Evolutionary conservation across 2,797 vertebrate species (phyloP).

Genomic region (Hydrophis major): DNA sequence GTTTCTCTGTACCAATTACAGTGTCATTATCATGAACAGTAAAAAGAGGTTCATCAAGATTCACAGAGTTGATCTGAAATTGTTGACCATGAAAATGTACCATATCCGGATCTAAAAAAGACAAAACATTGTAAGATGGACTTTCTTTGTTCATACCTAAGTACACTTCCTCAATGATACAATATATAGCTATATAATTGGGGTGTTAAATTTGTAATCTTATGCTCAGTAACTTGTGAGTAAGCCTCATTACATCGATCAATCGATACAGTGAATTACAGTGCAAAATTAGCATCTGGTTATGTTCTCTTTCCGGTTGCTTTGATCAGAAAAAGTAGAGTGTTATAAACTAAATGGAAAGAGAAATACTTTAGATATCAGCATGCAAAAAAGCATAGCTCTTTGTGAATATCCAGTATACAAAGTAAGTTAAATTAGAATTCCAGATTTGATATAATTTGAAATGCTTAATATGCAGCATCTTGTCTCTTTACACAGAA

Average conservation of each 20-base stretch:
- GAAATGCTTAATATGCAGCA: neutral
- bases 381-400: neutral
- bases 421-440: neutral
- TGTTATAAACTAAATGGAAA: neutral
- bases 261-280: neutral
- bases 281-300: neutral
- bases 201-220: neutral
- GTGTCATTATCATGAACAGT: slow-evolving; percentile 82
- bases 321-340: neutral
- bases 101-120: slow-evolving; percentile 81
- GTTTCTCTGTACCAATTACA: slow-evolving; percentile 85
- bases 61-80: slow-evolving; percentile 82
- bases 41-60: slow-evolving; percentile 79
- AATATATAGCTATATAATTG: neutral
- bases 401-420: neutral
- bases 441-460: neutral
- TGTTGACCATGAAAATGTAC: slow-evolving; percentile 79
- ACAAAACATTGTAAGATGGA: slow-evolving; percentile 15
- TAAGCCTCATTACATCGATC: neutral
- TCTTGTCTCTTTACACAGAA: neutral
- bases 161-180: neutral
- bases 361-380: neutral
- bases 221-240: neutral
- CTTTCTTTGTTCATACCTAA: neutral
- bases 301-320: neutral